Conservation (phyloP, 2,888 invertebrate genomes). For the Melipona beecheii region DNA sequence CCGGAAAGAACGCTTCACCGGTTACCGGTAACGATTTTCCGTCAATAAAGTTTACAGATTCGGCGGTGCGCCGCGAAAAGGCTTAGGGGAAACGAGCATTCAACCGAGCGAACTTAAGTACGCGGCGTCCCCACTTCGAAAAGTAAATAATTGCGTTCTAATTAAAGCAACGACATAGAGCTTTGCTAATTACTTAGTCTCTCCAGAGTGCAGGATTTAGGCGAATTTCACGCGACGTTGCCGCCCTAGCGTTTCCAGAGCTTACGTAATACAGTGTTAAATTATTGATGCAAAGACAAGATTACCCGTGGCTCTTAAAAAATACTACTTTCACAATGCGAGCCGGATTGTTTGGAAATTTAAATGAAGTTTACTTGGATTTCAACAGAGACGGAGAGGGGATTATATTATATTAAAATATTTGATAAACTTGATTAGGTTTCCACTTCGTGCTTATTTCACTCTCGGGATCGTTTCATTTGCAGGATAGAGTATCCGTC, state of each 20-base stretch:
- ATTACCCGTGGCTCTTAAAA: not conserved
- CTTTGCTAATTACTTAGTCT: slow-evolving; percentile 44
- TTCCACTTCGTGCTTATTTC: too few relatives aligned
- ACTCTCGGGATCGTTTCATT: too few relatives aligned
- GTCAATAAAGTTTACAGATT: slow-evolving; percentile 37
- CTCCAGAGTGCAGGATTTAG: slow-evolving; percentile 8
- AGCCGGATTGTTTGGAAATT: too few relatives aligned
- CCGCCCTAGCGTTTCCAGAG: not conserved
- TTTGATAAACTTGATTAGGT: too few relatives aligned
- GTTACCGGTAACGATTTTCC: slow-evolving; percentile 60
- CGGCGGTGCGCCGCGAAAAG: slow-evolving; percentile 7
- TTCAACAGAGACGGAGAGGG: too few relatives aligned
- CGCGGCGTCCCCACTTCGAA: slow-evolving; percentile 12
- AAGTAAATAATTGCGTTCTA: slow-evolving; percentile 48
- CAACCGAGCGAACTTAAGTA: slow-evolving; percentile 7
- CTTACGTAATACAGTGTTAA: not conserved
- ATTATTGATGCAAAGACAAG: not conserved
- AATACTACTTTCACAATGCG: too few relatives aligned
- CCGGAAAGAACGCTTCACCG: slow-evolving; percentile 36
- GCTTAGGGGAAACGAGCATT: slow-evolving; percentile 11
- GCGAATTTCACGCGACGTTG: slow-evolving; percentile 3
- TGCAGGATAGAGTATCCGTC: too few relatives aligned
- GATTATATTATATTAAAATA: too few relatives aligned
- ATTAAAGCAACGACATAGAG: slow-evolving; percentile 36
- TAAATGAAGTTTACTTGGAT: too few relatives aligned